Evolutionary conservation across 2,797 vertebrate species (phyloP), one percentile per base, ranked within the genome.

Genomic region (Myoxocephalus aenaeus): DNA sequence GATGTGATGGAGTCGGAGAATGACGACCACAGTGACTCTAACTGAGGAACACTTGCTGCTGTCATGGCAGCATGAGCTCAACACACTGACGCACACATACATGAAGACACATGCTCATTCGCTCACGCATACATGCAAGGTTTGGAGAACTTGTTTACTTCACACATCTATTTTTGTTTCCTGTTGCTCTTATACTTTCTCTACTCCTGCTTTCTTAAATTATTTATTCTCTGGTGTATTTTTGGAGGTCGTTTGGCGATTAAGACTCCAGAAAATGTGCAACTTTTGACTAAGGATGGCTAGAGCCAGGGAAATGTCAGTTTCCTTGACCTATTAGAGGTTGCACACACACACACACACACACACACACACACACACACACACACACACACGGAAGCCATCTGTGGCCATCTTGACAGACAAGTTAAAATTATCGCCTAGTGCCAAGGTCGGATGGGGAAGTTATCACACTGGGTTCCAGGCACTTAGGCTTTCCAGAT

Each of bases 371-470:
- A 56, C 22, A 64, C 53, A 58, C 53, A 77, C 25, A 48, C 51
- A 65, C 32, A 63, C 51, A 63, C 25, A 46, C 15, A 64, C 27
- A 58, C 1, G 9, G 29, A 59, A 29, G 40, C 32, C 44, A 72
- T 77, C 68, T 75, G 67, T 66, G 59, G 2, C 44, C 34, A 18
- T 72, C 65, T 36, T 77, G 20, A 67, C 42, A 85, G 71, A 70
- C 13, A 27, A 58, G 59, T 65, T 64, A 20, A 25, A 54, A 77
- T 71, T 42, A 48, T 40, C 9, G 0, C 22, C 54, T 22, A 6
- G 40, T n/a, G 29, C 57, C 29, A 13, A 29, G 62, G 22, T 53
- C 14, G 32, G 14, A 73, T 40, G n/a, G 65, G 20, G 51, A 61
- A 7, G 27, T 34, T 61, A 44, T 75, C n/a, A 65, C 65, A 22